Evolutionary conservation across 2,797 vertebrate genomes (phyloP).

Genomic region (Xenentodon cancila): DNA sequence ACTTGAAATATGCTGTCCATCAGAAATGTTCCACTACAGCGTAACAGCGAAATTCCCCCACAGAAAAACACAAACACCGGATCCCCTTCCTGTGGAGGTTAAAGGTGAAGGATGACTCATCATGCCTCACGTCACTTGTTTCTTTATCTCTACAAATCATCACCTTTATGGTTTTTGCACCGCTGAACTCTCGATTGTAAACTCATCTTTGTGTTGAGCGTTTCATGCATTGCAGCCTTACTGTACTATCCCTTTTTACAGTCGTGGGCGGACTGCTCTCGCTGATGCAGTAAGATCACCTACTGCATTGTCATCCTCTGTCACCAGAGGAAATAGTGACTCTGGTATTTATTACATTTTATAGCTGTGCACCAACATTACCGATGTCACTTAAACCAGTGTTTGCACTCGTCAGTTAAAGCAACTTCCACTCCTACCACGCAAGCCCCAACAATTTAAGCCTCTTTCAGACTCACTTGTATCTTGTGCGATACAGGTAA

Average conservation of each 20-base stretch:
- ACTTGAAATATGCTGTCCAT: background rate
- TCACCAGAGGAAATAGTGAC: background rate
- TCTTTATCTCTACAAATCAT: background rate
- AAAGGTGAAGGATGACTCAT: conserved; percentile 2
- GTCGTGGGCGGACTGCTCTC: background rate
- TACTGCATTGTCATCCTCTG: background rate
- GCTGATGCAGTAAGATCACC: background rate
- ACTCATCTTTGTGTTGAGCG: background rate
- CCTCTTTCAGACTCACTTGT: too few relatives aligned
- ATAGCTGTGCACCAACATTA: background rate
- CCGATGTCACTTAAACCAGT: background rate
- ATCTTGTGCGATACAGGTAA: too few relatives aligned
- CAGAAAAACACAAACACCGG: background rate
- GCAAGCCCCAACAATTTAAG: too few relatives aligned
- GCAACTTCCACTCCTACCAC: background rate
- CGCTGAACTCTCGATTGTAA: background rate
- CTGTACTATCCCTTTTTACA: background rate
- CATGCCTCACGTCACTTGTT: conserved; percentile 1
- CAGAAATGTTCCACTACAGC: conserved; percentile 2
- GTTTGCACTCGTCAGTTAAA: background rate
- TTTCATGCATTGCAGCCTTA: background rate
- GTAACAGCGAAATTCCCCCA: too few relatives aligned
- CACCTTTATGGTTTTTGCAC: background rate
- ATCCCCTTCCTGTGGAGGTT: background rate
- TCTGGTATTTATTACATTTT: background rate